Evolutionary conservation across 2,888 invertebrate genomes (phyloP), one percentile per base, ranked within the genome.

Genomic region (Ophion costatus): DNA sequence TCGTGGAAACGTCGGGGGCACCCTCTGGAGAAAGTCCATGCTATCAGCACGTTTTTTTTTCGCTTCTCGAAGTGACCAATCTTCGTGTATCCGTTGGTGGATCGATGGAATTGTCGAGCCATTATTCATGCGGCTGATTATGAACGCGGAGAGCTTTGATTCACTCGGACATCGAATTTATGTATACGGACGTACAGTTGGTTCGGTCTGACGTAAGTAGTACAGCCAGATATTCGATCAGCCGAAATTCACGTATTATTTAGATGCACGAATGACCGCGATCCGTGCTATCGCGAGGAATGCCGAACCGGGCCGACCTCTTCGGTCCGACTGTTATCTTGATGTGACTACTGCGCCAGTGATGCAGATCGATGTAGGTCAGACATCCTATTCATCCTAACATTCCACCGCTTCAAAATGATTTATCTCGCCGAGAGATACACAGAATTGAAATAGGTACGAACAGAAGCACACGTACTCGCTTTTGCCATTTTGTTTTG

Each of bases 341-440:
- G 73, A 63, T 33, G 69, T 33, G 22, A 75, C 81, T 64, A 81
- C 84, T 81, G 78, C 57, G 69, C 29, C 74, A 22, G 84, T 67
- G 67, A 59, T 78, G 17, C 51, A 77, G 24, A 66, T 59, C 69
- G 59, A 45, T 45, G 20, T 20, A 33, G 74, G 77, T 81, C 81
- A 66, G 78, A 78, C 81, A 9, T 1, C 45, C 24, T n/a, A 79
- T 71, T 45, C 61, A 71, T 79, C 63, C 38, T 24, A 4, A 70
- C 51, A 70, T 70, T 61, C 42, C 7, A n/a, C 17, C 11, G 20
- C 24, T 57, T 29, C n/a, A 24, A 77, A 77, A 59, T 42, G 66
- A 10, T 38, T 77, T 77, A 67, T 77, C 66, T 67, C 38, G 11
- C 67, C 22, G 17, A 10, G 1, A 11, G 20, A 22, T 51, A 20